These are phyloP conservation scores for Takifugu bimaculatus DNA, from an alignment of 2,113 vertebrate genomes.

Conservation along the genomic window DNA sequence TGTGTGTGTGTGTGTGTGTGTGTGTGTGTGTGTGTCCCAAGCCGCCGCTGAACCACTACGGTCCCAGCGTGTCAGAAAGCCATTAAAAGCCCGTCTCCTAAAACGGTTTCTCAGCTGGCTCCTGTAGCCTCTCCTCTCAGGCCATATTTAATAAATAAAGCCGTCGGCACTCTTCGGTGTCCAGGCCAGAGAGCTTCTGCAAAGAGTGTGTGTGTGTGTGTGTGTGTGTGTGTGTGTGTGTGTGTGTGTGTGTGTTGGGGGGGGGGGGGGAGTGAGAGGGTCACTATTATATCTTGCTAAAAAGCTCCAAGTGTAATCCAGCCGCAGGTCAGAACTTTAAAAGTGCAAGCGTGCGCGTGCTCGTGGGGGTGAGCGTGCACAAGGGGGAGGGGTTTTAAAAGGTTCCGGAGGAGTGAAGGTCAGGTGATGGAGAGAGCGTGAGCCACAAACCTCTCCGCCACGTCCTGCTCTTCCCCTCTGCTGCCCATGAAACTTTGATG, in stretches of 20 bases:
- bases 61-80: constrained; percentile 50
- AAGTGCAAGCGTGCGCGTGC: constrained; percentile 59
- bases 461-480: constrained; percentile 63
- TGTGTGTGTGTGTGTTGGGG: not conserved
- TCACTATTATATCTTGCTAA: constrained; percentile 67
- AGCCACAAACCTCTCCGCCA: constrained; percentile 66
- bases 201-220: constrained; percentile 14
- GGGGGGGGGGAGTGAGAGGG: constrained; percentile 51
- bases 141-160: constrained; percentile 75
- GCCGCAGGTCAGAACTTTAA: constrained; percentile 69
- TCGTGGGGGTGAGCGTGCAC: constrained; percentile 47
- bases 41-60: constrained; percentile 12
- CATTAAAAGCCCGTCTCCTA: constrained; percentile 54
- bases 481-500: constrained; percentile 95
- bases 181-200: constrained; percentile 52
- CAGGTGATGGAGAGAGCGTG: constrained; percentile 65
- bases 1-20: too few species aligned
- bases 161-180: constrained; percentile 45
- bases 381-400: constrained; percentile 61
- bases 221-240: too few species aligned
- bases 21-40: constrained; percentile 16
- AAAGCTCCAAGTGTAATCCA: constrained; percentile 75
- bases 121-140: constrained; percentile 54
- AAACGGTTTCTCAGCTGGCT: constrained; percentile 52
- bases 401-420: constrained; percentile 72